Percentiles rank a stretch among this genome's conserved stretches.
Conservation (phyloP, 2,113 vertebrate genomes). For the Stictonetta naevosa region DNA sequence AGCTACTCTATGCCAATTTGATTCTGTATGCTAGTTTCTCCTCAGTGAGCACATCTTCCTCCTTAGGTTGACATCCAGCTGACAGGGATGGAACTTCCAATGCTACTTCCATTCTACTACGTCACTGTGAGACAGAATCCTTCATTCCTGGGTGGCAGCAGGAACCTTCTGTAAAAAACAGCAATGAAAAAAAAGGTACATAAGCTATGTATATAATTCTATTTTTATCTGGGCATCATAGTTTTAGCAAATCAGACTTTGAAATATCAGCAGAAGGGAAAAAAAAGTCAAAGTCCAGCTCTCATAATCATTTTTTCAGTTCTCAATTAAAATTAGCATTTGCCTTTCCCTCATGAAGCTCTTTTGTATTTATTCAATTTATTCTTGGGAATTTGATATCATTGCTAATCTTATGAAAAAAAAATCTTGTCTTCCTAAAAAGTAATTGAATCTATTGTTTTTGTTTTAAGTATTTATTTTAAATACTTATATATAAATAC, state of each 20-base stretch:
- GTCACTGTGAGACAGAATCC: not conserved
- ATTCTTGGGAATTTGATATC: not conserved
- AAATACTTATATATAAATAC: no score
- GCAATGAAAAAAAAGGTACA: not conserved
- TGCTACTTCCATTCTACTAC: not conserved
- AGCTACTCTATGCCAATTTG: not conserved
- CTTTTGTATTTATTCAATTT: not conserved
- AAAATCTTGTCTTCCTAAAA: not conserved
- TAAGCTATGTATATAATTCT: not conserved
- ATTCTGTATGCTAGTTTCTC: not conserved
- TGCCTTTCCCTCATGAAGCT: not conserved
- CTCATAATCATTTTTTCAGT: not conserved
- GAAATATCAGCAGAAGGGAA: constrained; percentile 1
- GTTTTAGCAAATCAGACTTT: not conserved
- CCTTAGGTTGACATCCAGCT: not conserved
- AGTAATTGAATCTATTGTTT: not conserved
- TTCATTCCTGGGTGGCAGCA: not conserved
- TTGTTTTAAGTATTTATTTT: not conserved
- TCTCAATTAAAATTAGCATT: not conserved
- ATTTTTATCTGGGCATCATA: not conserved
- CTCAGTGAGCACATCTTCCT: not conserved
- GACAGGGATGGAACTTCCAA: not conserved
- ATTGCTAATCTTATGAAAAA: not conserved
- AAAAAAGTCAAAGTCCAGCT: not conserved
- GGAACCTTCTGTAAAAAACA: not conserved